These are phyloP conservation scores for Aradophagus sp. DNA, from an alignment of 1,140 invertebrate genomes.

Conservation along the genomic window DNA sequence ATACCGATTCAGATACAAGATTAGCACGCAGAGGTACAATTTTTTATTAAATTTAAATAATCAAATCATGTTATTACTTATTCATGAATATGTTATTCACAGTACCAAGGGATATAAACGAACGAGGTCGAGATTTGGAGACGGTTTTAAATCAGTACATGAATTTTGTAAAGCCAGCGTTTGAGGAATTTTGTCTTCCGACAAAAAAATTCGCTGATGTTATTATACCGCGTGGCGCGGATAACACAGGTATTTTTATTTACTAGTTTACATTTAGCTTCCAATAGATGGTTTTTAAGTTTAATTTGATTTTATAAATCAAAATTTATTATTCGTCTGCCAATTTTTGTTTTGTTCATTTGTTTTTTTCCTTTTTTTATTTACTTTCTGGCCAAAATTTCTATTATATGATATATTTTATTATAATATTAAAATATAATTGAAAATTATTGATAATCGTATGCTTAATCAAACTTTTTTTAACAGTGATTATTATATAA, in stretches of 20 bases:
- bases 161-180: conserved; percentile 98
- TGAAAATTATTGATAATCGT: too few relatives aligned
- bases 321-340: neutral
- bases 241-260: conserved; percentile 92
- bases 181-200: conserved; percentile 99
- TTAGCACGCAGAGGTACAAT: conserved; percentile 90
- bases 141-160: conserved; percentile 97
- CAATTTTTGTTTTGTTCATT: too few relatives aligned
- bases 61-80: neutral
- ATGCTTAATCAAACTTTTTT: too few relatives aligned
- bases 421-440: too few relatives aligned
- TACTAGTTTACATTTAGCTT: too few relatives aligned
- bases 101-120: conserved; percentile 96
- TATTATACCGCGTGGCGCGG: conserved; percentile 97
- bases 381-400: too few relatives aligned
- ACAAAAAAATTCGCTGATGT: conserved; percentile 99
- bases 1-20: conserved; percentile 98
- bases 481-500: too few relatives aligned
- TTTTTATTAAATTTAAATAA: neutral
- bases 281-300: too few relatives aligned
- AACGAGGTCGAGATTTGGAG: conserved; percentile 94
- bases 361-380: too few relatives aligned
- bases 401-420: too few relatives aligned
- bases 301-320: neutral
- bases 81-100: conserved; percentile 40